Conservation (phyloP, 2,113 vertebrate species). For the Poeciliopsis prolifica region DNA sequence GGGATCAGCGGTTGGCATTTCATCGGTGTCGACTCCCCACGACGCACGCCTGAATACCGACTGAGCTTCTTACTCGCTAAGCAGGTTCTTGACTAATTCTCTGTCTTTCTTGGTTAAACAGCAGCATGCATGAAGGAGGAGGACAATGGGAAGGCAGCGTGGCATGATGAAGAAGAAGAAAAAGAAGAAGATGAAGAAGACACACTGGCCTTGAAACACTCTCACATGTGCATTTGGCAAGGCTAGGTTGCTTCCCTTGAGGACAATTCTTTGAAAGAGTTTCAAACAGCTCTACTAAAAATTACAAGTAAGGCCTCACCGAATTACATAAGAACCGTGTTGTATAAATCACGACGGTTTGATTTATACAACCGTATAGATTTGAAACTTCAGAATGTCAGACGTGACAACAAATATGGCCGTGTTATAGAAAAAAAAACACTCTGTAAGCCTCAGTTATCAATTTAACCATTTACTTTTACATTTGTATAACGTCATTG, state of each 20-base stretch:
- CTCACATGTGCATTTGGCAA: conserved; percentile 18
- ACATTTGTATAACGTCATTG: background rate
- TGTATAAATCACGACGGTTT: no score
- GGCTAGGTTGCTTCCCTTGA: conserved; percentile 40
- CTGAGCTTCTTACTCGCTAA: conserved; percentile 14
- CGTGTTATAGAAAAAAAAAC: no score
- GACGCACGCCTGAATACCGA: background rate
- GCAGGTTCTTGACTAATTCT: conserved; percentile 17
- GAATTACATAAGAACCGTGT: no score
- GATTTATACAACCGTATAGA: no score
- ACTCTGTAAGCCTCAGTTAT: no score
- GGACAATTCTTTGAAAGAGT: conserved; percentile 63
- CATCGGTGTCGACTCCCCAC: background rate
- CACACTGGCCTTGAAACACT: conserved; percentile 26
- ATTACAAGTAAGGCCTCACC: conserved; percentile 23
- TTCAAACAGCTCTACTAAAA: conserved; percentile 45
- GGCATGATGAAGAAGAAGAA: conserved; percentile 18
- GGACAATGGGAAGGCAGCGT: conserved; percentile 29
- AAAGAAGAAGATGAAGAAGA: conserved; percentile 21
- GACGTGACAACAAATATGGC: no score
- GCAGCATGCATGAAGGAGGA: conserved; percentile 22
- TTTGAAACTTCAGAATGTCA: no score
- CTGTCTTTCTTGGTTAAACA: conserved; percentile 12
- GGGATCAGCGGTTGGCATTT: conserved; percentile 12
- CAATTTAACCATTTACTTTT: no score